Percentiles rank a stretch among this genome's conserved stretches.
Evolutionary conservation across 2,888 invertebrate genomes (phyloP).

Genomic region (Lycocerus yunnanus): DNA sequence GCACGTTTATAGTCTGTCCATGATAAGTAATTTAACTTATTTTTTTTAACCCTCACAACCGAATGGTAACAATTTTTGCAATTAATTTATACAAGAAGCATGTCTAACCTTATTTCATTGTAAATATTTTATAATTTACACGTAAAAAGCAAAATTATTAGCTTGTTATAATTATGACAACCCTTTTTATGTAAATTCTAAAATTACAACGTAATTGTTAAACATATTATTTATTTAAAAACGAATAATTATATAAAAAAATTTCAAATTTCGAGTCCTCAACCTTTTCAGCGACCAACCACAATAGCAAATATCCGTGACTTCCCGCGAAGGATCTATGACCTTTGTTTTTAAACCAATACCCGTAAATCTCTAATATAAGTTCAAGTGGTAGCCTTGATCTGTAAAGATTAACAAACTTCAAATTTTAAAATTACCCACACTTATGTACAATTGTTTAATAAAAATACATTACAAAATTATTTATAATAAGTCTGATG

Average conservation of each 20-base stretch:
- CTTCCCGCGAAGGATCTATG: not conserved
- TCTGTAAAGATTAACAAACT: not conserved
- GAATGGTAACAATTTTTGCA: not conserved
- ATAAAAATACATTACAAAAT: slow-evolving; percentile 2
- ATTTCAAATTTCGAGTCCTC: not conserved
- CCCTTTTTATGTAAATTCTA: not conserved
- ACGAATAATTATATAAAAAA: not conserved
- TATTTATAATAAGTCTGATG: not conserved
- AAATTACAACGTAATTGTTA: not conserved
- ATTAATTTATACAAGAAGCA: not conserved
- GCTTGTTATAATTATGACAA: not conserved
- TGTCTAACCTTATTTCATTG: not conserved
- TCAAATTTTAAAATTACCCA: not conserved
- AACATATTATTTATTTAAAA: not conserved
- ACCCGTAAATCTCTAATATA: not conserved
- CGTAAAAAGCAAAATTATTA: not conserved
- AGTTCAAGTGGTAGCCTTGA: not conserved
- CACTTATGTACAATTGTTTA: slow-evolving; percentile 6
- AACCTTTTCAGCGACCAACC: not conserved
- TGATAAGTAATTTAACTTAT: slow-evolving; percentile 36
- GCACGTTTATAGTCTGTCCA: slow-evolving; percentile 42
- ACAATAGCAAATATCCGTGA: not conserved
- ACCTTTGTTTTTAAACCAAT: not conserved
- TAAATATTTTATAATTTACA: not conserved
- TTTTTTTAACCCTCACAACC: not conserved